Percentiles rank a stretch among this genome's conserved stretches.
Conservation (phyloP, 2,888 invertebrate genomes). For the Anthophora plumipes region DNA sequence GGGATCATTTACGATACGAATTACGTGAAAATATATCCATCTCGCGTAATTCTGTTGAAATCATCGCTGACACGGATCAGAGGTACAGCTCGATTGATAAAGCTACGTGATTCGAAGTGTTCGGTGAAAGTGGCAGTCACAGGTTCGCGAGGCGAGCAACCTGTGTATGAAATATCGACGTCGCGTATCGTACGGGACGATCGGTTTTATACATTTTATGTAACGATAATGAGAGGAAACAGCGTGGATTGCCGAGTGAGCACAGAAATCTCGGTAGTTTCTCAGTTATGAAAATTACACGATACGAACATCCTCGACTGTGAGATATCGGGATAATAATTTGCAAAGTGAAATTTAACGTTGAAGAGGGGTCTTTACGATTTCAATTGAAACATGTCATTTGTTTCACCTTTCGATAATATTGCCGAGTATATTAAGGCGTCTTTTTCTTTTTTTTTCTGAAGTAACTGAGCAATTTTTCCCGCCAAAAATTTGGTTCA, state of each 20-base stretch:
- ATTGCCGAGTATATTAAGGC: not conserved
- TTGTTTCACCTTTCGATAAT: not conserved
- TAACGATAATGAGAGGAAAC: slow-evolving; percentile 49
- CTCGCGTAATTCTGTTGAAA: not conserved
- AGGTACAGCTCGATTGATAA: slow-evolving; percentile 31
- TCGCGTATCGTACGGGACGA: slow-evolving; percentile 42
- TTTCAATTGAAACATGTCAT: not conserved
- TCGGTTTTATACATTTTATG: slow-evolving; percentile 49
- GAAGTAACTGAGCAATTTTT: too few relatives aligned
- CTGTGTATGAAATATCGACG: slow-evolving; percentile 53
- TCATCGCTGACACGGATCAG: not conserved
- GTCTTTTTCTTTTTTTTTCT: too few relatives aligned
- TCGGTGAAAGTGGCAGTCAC: slow-evolving; percentile 53
- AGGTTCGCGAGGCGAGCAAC: slow-evolving; percentile 20
- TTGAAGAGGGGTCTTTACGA: not conserved
- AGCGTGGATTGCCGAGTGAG: not conserved
- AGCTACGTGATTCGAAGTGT: slow-evolving; percentile 15
- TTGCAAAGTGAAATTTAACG: not conserved
- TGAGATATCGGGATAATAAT: not conserved
- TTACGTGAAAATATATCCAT: slow-evolving; percentile 5
- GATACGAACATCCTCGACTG: not conserved
- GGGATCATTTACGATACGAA: slow-evolving; percentile 21
- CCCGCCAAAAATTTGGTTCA: too few relatives aligned
- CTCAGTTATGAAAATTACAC: slow-evolving; percentile 8
- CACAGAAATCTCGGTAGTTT: slow-evolving; percentile 10